Conservation (phyloP, 30 jellyfish, hydroid and myxozoan genomes). For the Calvadosia cruxmelitensis region DNA sequence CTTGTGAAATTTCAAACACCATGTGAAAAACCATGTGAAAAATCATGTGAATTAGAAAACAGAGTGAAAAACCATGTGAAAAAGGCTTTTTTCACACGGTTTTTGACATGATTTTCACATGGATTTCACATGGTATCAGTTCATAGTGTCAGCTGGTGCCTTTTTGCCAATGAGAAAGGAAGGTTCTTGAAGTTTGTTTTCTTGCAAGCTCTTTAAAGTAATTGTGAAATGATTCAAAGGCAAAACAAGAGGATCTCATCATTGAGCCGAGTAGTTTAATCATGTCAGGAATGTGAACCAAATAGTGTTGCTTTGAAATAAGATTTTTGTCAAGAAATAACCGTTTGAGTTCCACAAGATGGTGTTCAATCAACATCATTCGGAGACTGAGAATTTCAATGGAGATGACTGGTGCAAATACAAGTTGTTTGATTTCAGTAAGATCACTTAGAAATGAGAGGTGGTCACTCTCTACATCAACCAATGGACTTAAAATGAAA, state of each 20-base stretch:
- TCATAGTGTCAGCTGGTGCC: not conserved
- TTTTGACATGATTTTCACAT: too few relatives aligned
- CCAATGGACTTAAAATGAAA: not conserved
- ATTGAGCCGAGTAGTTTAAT: conserved; percentile 7
- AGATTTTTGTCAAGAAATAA: conserved; percentile 1
- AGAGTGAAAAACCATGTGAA: too few relatives aligned
- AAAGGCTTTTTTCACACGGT: too few relatives aligned
- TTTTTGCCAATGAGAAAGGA: not conserved
- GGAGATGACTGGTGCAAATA: conserved; percentile 3
- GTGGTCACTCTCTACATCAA: not conserved
- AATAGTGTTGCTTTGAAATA: conserved; percentile 12
- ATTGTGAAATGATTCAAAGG: conserved; percentile 4
- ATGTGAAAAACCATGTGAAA: too few relatives aligned
- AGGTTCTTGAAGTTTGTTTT: conserved; percentile 7
- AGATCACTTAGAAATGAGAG: conserved; percentile 3
- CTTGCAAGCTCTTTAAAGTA: conserved; percentile 11
- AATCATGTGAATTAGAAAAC: too few relatives aligned
- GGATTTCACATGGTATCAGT: not conserved
- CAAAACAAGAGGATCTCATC: conserved; percentile 8
- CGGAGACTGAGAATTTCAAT: not conserved
- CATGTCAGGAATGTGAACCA: conserved; percentile 12
- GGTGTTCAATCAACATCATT: conserved; percentile 2
- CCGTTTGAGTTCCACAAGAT: not conserved
- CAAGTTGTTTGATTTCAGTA: not conserved
- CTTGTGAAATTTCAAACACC: too few relatives aligned